These are phyloP conservation scores for Oasisia sp. DNA, from an alignment of 2,888 invertebrate genomes.

Conservation along the genomic window DNA sequence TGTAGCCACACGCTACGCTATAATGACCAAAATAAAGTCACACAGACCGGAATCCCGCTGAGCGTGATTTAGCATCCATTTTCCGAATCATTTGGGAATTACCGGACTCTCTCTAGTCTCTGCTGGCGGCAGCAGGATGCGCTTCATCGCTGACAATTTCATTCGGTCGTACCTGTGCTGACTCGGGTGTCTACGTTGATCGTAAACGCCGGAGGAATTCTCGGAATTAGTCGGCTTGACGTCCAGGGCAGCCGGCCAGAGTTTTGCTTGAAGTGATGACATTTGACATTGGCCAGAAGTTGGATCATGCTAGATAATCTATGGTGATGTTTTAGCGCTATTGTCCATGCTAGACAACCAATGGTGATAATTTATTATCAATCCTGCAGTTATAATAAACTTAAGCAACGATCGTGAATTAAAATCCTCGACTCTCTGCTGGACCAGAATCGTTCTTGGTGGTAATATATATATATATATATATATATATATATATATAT, in stretches of 20 bases:
- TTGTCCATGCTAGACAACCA: neutral
- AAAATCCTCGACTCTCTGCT: too few species aligned
- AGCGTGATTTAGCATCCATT: neutral
- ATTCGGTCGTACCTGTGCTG: neutral
- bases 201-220: neutral
- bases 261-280: neutral
- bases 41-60: neutral
- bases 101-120: too few species aligned
- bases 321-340: neutral
- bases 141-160: neutral
- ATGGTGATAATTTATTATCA: neutral
- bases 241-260: neutral
- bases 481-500: too few species aligned
- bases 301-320: neutral
- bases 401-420: too few species aligned
- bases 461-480: too few species aligned
- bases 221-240: neutral
- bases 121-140: neutral
- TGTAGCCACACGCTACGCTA: neutral
- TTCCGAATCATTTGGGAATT: neutral
- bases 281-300: neutral
- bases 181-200: neutral
- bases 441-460: too few species aligned
- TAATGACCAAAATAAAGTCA: neutral
- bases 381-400: neutral